Percentiles rank a stretch among this genome's conserved stretches.
Evolutionary conservation across 2,113 vertebrate species (phyloP).

Genomic region (Percina caprodes): DNA sequence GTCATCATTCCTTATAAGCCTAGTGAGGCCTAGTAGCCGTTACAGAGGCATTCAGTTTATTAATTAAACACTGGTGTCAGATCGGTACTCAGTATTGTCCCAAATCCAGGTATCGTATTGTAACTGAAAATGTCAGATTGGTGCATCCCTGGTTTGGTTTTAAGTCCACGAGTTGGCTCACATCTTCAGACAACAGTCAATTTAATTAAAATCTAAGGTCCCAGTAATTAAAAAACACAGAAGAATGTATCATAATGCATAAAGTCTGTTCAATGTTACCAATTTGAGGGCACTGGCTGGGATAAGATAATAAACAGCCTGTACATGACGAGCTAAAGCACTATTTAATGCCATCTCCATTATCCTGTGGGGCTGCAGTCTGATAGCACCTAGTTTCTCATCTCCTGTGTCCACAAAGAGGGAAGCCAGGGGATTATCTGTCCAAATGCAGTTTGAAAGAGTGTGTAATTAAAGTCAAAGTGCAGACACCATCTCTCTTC

Average conservation of each 20-base stretch:
- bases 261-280: neutral
- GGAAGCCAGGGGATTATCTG: constrained; percentile 73
- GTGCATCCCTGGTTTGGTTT: neutral
- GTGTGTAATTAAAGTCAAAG: constrained; percentile 66
- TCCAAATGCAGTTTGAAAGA: constrained; percentile 74
- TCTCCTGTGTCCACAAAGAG: constrained; percentile 60
- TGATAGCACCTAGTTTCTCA: constrained; percentile 59
- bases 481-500: constrained; percentile 42
- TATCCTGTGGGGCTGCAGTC: constrained; percentile 38
- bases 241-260: neutral
- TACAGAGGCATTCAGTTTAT: too few species aligned
- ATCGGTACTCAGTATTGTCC: too few species aligned
- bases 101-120: too few species aligned
- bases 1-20: too few species aligned
- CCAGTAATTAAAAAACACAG: neutral
- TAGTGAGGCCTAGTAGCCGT: too few species aligned
- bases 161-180: neutral
- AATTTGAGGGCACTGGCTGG: neutral
- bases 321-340: neutral
- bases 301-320: constrained; percentile 1
- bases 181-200: neutral
- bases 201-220: neutral
- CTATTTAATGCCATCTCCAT: constrained; percentile 16
- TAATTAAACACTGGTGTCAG: too few species aligned
- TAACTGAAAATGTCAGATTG: too few species aligned